Base-by-base conservation (phyloP, 1,140 invertebrate genomes). In the Cyclina sinensis region DNA sequence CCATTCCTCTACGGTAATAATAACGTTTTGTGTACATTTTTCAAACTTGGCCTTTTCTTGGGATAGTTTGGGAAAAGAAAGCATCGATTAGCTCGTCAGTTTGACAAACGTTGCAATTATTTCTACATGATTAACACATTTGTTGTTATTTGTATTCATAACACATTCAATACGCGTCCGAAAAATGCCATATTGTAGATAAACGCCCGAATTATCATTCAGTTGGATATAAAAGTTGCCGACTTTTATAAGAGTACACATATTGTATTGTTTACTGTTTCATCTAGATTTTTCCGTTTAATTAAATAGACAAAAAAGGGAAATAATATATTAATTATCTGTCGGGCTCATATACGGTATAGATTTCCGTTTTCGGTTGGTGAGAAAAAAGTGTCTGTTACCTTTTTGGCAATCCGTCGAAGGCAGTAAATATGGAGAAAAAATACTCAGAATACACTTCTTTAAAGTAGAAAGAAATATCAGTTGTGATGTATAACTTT, bases 81-180 rank as follows among this genome's bases (percentile, higher is more conserved):
- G 4, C 65, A 70, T 70, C 65, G 65, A 70, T 70, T 70, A 70
- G 37, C 37, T 35, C 65, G 12, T 70, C 21, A 35, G 32, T 37
- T 37, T 70, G 65, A 70, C 65, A 70, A 70, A 70, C 65, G 65
- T 18, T 37, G 65, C 32, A 70, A 70, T 70, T 70, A 70, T 70
- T 70, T 70, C 32, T 9, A 70, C 32, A 70, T 70, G 32, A 70
- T 70, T 70, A 70, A 70, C 65, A 70, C 65, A 70, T 70, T 70
- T 27, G 37, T 70, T 70, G 65, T 37, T 70, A 70, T 70, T 70
- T 70, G 65, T 70, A 70, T 70, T 70, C 65, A 70, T 70, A 70
- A 70, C 65, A 32, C 37, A 21, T 70, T 32, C 65, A 70, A 70
- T 70, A 70, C 21, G 65, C 21, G 18, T 16, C 12, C 32, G 21